Percentiles rank a stretch among this genome's conserved stretches.
phyloP scores from a whole-genome alignment of 2,797 vertebrate species.

The Lindbergichthys nudifrons region DNA sequence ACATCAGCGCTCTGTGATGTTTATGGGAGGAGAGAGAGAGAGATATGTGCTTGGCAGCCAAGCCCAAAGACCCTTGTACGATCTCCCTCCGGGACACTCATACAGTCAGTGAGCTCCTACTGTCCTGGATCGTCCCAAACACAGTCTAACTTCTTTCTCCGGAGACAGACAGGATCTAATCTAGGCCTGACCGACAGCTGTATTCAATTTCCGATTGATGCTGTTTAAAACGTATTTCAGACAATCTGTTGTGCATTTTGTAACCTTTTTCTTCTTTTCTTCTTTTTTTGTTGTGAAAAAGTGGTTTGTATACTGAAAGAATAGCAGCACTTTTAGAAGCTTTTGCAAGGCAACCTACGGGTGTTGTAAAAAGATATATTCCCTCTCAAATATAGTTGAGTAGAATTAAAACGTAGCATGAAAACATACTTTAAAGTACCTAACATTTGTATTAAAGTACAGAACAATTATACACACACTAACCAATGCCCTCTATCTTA shows the following conservation, averaged over 20 bases:
- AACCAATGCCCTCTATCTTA: not conserved
- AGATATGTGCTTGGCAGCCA: slow-evolving; percentile 74
- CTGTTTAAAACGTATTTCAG: slow-evolving; percentile 26
- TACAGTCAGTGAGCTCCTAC: slow-evolving; percentile 76
- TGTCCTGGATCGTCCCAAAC: slow-evolving; percentile 71
- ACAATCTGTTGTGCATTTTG: slow-evolving; percentile 19
- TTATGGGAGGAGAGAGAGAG: slow-evolving; percentile 76
- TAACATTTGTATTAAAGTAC: too few relatives aligned
- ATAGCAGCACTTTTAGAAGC: too few relatives aligned
- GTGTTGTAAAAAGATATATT: too few relatives aligned
- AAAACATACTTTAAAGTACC: too few relatives aligned
- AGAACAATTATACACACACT: not conserved
- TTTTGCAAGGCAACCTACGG: too few relatives aligned
- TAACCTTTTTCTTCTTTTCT: not conserved
- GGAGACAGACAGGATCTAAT: slow-evolving; percentile 46
- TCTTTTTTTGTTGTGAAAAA: not conserved
- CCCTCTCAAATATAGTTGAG: too few relatives aligned
- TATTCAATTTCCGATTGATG: slow-evolving; percentile 40
- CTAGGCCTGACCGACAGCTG: slow-evolving; percentile 54
- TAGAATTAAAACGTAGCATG: too few relatives aligned
- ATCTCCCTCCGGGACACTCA: slow-evolving; percentile 79
- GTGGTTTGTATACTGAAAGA: slow-evolving; percentile 5
- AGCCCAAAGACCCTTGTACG: slow-evolving; percentile 63
- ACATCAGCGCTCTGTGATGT: slow-evolving; percentile 78
- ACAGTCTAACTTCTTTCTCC: slow-evolving; percentile 36